These are phyloP conservation scores for Camponotus vicinus DNA, from an alignment of 1,140 invertebrate genomes.

Conservation along the genomic window DNA sequence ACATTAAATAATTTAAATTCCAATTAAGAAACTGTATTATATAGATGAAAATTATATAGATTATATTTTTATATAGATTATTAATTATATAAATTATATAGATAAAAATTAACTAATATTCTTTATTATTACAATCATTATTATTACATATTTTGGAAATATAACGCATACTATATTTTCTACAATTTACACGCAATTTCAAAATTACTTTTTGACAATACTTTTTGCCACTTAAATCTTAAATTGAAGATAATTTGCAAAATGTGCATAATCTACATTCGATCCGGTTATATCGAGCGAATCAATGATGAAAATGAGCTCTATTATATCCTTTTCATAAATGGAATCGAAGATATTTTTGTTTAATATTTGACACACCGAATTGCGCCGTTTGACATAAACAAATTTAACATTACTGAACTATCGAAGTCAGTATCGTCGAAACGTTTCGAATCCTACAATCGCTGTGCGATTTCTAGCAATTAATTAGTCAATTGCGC, in stretches of 20 bases:
- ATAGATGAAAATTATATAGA: too few relatives aligned
- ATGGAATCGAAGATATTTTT: background rate
- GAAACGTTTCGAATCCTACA: slow-evolving; percentile 15
- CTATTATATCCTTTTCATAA: background rate
- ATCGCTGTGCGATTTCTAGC: background rate
- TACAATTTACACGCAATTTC: background rate
- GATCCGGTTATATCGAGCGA: background rate
- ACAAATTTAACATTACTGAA: slow-evolving; percentile 21
- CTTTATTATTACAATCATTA: background rate
- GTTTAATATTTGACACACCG: slow-evolving; percentile 37
- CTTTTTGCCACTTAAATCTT: slow-evolving; percentile 14
- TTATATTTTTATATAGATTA: too few relatives aligned
- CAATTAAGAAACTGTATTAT: background rate
- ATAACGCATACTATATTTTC: background rate
- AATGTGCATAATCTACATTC: background rate
- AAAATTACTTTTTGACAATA: background rate
- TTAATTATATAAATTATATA: background rate
- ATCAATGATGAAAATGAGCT: background rate
- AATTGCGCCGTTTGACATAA: background rate
- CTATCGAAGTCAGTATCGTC: background rate
- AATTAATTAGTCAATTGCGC: slow-evolving; percentile 55
- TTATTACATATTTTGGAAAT: background rate
- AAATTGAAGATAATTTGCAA: background rate
- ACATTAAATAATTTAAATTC: background rate
- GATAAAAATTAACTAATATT: too few relatives aligned